Percentiles rank a stretch among this genome's conserved stretches.
phyloP scores from a whole-genome alignment of 2,888 invertebrate species.

The Cacoxenus indagator region DNA sequence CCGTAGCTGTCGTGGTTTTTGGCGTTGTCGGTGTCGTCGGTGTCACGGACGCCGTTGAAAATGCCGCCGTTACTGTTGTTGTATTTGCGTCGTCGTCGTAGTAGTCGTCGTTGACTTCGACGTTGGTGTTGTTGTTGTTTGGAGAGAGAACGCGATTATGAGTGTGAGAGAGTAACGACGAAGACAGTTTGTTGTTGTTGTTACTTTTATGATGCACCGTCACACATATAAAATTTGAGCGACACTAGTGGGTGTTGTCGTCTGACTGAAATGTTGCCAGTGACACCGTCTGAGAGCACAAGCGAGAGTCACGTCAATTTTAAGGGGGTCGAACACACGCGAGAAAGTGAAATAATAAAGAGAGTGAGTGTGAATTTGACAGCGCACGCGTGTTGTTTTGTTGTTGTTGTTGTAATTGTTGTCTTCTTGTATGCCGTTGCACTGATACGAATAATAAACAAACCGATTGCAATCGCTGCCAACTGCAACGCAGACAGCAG shows the following conservation, averaged over 20 bases:
- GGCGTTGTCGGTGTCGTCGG: constrained; percentile 41
- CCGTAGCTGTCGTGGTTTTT: constrained; percentile 31
- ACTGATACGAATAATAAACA: constrained; percentile 15
- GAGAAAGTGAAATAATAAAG: not conserved
- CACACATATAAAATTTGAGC: constrained; percentile 2
- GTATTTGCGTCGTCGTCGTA: constrained; percentile 30
- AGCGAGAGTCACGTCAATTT: not conserved
- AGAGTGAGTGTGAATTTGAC: not conserved
- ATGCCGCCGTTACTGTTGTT: constrained; percentile 32
- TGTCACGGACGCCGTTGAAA: constrained; percentile 27
- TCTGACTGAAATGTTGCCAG: not conserved
- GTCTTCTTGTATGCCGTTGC: no score
- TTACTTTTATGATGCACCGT: constrained; percentile 6
- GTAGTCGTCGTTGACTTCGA: constrained; percentile 24
- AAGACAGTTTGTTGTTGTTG: constrained; percentile 1
- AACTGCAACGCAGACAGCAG: constrained; percentile 40
- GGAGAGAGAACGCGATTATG: not conserved
- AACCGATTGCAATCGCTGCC: constrained; percentile 33
- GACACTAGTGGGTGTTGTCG: constrained; percentile 11
- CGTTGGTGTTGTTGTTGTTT: constrained; percentile 19
- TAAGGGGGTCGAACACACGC: not conserved
- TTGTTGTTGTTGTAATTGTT: not conserved
- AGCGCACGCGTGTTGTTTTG: not conserved
- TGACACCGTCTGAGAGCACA: not conserved
- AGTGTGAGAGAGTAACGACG: not conserved